phyloP scores from a whole-genome alignment of 2,797 vertebrate genomes.

The Spinus olivaceus region DNA sequence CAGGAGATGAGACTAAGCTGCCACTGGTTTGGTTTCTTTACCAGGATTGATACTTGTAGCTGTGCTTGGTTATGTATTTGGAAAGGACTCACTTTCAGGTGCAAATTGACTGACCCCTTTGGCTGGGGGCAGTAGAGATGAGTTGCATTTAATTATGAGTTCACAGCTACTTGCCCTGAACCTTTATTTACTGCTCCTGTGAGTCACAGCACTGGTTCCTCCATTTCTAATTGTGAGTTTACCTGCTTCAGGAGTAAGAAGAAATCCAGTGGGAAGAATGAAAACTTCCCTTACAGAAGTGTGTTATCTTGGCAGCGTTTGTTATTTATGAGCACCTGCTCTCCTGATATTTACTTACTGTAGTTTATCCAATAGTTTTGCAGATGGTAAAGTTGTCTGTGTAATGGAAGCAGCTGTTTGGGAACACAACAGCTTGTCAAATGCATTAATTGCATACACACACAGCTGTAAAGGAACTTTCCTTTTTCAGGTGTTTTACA shows the following conservation, averaged over 20 bases:
- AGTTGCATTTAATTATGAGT: neutral
- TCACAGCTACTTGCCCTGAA: neutral
- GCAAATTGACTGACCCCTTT: neutral
- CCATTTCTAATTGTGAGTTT: neutral
- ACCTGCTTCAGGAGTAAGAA: neutral
- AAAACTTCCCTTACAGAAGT: neutral
- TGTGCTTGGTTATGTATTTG: neutral
- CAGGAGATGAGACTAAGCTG: neutral
- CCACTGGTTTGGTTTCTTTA: neutral
- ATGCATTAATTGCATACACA: slow-evolving; percentile 43
- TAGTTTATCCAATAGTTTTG: slow-evolving; percentile 52
- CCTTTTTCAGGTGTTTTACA: slow-evolving; percentile 33
- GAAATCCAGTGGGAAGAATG: neutral
- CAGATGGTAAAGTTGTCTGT: slow-evolving; percentile 51
- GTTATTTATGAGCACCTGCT: slow-evolving; percentile 62
- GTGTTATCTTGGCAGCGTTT: neutral
- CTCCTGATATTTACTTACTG: slow-evolving; percentile 61
- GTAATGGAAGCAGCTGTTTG: slow-evolving; percentile 62
- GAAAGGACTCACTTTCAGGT: neutral
- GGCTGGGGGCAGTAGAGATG: neutral
- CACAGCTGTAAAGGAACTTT: slow-evolving; percentile 40
- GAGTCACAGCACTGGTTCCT: neutral
- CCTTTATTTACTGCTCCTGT: neutral
- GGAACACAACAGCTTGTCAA: slow-evolving; percentile 52
- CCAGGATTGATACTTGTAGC: neutral